Evolutionary conservation across 1,140 invertebrate species (phyloP), one percentile per base, ranked within the genome.

Genomic region (Geopemphigus sp.): DNA sequence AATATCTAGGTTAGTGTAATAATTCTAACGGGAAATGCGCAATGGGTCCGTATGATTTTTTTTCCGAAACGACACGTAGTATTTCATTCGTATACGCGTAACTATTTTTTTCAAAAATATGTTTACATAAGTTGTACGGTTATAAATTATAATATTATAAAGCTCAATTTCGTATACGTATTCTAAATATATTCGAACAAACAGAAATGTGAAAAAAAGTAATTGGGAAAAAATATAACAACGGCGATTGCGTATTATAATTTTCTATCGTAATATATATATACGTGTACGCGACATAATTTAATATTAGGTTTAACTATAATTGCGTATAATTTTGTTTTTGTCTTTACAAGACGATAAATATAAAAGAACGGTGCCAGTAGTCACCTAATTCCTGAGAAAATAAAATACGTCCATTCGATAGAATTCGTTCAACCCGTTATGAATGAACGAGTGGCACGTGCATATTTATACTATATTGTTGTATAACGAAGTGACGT

Each of bases 221-320:
- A 64, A 64, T 39, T 63, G 8, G 26, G n/a, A n/a, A 63, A 29
- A 29, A 63, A 24, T 59, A 63, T 29, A 63, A 63, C 26, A 63
- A 63, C 29, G 17, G 29, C 32, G 10, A 64, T 19, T 26, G 19
- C 8, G 17, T 39, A 64, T 64, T 64, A 39, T 32, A 10, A 26
- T 59, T 22, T 22, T 26, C 32, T 39, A 1, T 61, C 26, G 24
- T 26, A n/a, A n/a, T n/a, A n/a, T n/a, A n/a, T n/a, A n/a, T n/a
- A 61, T 26, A 57, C 22, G 8, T 59, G 17, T 15, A 26, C 26
- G 59, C 26, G 59, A 29, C 26, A 61, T 29, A 61, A 29, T 29
- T 26, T 61, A 61, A 12, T 61, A 17, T 29, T 26, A 17, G 26
- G 24, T 29, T 61, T 26, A 61, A 61, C 17, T 61, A 26, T 61